Evolutionary conservation across 2,888 invertebrate species (phyloP), one percentile per base, ranked within the genome.

Genomic region (Podotricha telesiphe): DNA sequence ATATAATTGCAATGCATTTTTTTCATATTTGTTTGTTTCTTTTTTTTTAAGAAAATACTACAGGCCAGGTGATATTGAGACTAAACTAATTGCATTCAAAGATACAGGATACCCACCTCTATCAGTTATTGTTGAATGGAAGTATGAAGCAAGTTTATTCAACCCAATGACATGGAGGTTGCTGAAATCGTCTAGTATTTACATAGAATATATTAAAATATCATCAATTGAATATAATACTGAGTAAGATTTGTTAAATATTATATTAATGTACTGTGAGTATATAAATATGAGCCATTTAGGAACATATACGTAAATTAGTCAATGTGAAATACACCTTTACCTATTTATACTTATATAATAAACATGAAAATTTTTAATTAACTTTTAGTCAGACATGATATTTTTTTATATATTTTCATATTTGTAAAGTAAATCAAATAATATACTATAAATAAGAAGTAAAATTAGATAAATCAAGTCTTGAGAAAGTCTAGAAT

Each of bases 131-230:
- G 94, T 97, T 1, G 94, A 95, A 78, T 97, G 97, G 97, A 95
- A 95, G 78, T 97, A 96, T 78, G 95, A 95, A 78, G 95, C 96
- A 3, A 96, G 95, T 73, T 85, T 96, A 22, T 94, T 97, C 76
- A 97, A 97, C 86, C 96, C 97, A 0, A 94, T 97, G 74, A 97
- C 97, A 0, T 97, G 97, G 97, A 93, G 97, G 68, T 86, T 97
- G 47, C 86, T 97, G 10, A 94, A 95, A 67, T 95, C 95, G 6
- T 96, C 97, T 0, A 94, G 95, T 73, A 95, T 97, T 66, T 96
- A 95, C 81, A 88, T 97, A 59, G 95, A 96, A 68, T 95, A 95
- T 72, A 87, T 97, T 50, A 94, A 94, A 58, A 89, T 97, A 47
- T 95, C 96, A 55, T 95, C 95, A 13, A 90, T 97, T 77, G 97